Base-by-base conservation (phyloP, 1,140 invertebrate species). In the Drosophila nigromelanica region DNA sequence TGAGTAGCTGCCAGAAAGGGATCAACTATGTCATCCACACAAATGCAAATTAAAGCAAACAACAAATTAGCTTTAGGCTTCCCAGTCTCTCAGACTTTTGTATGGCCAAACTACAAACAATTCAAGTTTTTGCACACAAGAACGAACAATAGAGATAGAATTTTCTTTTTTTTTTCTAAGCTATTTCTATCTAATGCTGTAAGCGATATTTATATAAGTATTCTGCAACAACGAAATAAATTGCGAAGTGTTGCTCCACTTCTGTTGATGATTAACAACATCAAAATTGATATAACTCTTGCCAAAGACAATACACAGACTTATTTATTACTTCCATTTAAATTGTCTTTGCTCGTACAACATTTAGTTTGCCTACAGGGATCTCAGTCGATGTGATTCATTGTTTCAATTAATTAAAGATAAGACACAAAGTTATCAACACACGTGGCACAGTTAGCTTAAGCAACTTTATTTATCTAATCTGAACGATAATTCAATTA, bases 1-100 rank as follows among this genome's bases (percentile, higher is more conserved):
- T 68, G 83, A 87, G 14, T 87, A 89, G 64, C 40, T 14, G 40
- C 14, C 35, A 62, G 5, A 12, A 48, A 33, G 62, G 43, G 33
- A 42, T 68, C 43, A 56, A 42, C 21, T 48, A 73, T 54, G 75
- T 78, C 76, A 75, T n/a, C 52, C 42, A 76, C 76, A 78, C 82
- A 87, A 86, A 83, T 70, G 69, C 66, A 72, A 56, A 51, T 61
- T 39, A 43, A 39, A n/a, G 42, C 47, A 70, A 69, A 55, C 14
- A 71, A 35, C 55, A 66, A 79, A 66, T 68, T 71, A 82, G 51
- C 8, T 55, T 50, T 74, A 82, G 39, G 47, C 51, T 45, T 58
- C 30, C 40, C 5, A 50, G 11, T 50, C 27, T 30, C n/a, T 30
- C 14, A 3, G 24, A 50, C 55, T 45, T 58, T 43, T 37, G 15